These are phyloP conservation scores for Lamellibrachia columna DNA, from an alignment of 2,888 invertebrate species.

Conservation along the genomic window DNA sequence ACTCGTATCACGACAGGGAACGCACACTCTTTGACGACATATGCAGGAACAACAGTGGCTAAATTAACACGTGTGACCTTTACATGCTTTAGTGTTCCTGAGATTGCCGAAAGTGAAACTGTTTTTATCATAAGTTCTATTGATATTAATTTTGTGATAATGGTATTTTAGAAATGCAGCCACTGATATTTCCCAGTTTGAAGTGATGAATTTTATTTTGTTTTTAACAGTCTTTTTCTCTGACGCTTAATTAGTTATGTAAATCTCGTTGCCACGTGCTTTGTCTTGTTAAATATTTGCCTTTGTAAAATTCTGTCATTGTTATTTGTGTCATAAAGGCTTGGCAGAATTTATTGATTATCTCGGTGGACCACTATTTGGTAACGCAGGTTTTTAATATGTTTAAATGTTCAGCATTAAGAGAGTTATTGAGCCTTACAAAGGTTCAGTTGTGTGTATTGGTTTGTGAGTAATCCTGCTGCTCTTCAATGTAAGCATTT, in stretches of 20 bases:
- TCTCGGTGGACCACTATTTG: not conserved
- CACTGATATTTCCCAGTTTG: not conserved
- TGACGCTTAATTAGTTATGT: not conserved
- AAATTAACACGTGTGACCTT: not conserved
- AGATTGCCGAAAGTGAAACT: not conserved
- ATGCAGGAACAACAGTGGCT: not conserved
- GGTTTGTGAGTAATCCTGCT: not conserved
- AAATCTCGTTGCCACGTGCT: not conserved
- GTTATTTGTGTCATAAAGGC: not conserved
- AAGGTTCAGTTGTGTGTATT: not conserved
- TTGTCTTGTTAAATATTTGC: not conserved
- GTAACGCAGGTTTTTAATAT: not conserved
- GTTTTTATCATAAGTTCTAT: not conserved
- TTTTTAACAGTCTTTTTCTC: not conserved
- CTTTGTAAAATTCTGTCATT: not conserved
- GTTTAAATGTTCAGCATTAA: not conserved
- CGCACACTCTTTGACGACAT: not conserved
- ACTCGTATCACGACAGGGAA: not conserved
- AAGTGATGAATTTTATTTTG: not conserved
- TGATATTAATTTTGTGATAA: conserved; percentile 1
- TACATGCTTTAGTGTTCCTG: not conserved
- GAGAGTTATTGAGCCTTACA: not conserved
- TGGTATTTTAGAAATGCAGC: not conserved
- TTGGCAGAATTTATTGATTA: not conserved
- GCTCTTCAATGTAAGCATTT: not conserved